Conservation (phyloP, 1,140 invertebrate species). For the Lepidurus packardi region DNA sequence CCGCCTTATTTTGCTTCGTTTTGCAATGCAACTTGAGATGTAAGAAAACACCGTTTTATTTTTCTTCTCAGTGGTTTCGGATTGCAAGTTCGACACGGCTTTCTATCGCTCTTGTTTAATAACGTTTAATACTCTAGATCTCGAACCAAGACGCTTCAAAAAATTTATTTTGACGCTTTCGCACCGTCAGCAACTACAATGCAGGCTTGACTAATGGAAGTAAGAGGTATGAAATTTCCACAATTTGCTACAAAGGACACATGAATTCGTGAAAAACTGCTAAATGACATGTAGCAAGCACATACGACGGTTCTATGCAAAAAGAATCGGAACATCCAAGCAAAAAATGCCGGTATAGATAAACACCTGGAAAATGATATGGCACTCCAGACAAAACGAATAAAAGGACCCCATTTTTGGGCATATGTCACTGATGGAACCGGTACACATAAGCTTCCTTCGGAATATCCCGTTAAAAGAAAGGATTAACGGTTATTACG, state of each 20-base stretch:
- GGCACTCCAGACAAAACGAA: constrained; percentile 12
- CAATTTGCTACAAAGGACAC: neutral
- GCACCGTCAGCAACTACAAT: neutral
- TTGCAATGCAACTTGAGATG: no score
- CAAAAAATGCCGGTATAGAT: constrained; percentile 4
- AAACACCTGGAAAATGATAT: constrained; percentile 7
- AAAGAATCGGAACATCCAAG: neutral
- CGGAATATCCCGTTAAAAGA: neutral
- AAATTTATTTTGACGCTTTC: constrained; percentile 2
- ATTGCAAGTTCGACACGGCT: no score
- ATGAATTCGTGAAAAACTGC: neutral
- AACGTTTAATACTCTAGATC: no score
- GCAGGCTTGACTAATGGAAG: neutral
- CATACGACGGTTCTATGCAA: neutral
- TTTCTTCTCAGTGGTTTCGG: no score
- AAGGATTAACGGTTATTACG: neutral
- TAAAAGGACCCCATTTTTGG: neutral
- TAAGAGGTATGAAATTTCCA: neutral
- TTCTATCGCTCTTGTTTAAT: no score
- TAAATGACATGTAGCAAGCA: neutral
- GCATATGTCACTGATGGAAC: neutral
- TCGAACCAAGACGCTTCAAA: neutral
- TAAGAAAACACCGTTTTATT: no score
- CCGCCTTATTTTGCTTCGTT: no score
- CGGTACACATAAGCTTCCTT: neutral